A percentile compares a stretch with the other conserved stretches of the same genome.
Evolutionary conservation across 2,113 vertebrate genomes (phyloP).

Genomic region (Melanerpes aurifrons): DNA sequence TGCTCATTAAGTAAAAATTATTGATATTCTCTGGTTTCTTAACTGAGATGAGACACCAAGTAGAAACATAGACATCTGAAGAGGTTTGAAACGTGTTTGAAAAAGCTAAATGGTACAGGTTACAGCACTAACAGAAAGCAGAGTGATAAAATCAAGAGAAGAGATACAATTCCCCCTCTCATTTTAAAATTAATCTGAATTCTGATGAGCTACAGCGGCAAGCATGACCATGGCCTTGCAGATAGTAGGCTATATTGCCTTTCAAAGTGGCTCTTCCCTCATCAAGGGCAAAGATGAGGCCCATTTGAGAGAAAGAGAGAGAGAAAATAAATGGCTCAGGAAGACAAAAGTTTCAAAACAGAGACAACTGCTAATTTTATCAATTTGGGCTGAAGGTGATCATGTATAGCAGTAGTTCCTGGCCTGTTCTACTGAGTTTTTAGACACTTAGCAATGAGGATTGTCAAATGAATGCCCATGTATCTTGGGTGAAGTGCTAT

Average conservation of each 20-base stretch:
- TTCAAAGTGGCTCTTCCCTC: background rate
- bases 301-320: background rate
- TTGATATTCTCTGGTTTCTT: background rate
- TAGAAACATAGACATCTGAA: background rate
- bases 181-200: constrained; percentile 15
- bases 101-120: background rate
- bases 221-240: background rate
- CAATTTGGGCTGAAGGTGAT: background rate
- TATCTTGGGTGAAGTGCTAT: background rate
- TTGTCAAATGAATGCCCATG: background rate
- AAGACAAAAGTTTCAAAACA: background rate
- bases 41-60: background rate
- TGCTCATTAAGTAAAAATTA: background rate
- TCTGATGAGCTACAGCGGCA: background rate
- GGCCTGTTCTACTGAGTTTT: background rate
- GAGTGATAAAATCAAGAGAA: background rate
- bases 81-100: background rate
- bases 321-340: background rate
- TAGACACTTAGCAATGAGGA: background rate
- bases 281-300: background rate
- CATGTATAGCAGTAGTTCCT: background rate
- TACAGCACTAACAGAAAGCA: background rate
- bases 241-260: background rate
- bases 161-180: background rate
- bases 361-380: background rate